Percentiles rank a stretch among this genome's conserved stretches.
phyloP scores from a whole-genome alignment of 2,113 vertebrate species.

The Paracanthobrama guichenoti region DNA sequence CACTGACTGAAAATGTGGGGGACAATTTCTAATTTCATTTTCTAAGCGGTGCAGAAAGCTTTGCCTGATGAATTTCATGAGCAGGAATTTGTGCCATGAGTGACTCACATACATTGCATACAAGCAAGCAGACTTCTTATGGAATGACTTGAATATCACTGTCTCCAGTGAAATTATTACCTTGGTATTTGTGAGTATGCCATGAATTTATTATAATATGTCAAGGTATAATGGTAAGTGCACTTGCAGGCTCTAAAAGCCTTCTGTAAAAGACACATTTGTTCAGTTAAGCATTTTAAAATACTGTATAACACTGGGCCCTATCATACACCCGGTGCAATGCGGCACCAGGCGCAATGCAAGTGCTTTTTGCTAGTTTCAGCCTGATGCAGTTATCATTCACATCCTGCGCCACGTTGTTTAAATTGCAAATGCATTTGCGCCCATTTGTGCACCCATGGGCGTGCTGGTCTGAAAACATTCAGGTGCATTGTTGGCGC shows the following conservation, averaged over 20 bases:
- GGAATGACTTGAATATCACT: conserved; percentile 4
- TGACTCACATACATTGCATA: background rate
- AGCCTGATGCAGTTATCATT: too few species aligned
- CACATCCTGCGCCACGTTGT: too few species aligned
- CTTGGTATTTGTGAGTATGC: background rate
- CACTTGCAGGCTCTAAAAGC: background rate
- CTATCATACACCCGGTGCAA: too few species aligned
- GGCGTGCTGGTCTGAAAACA: too few species aligned
- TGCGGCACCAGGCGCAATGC: too few species aligned
- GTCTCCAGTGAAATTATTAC: conserved; percentile 16
- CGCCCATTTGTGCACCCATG: too few species aligned
- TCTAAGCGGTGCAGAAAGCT: conserved; percentile 44
- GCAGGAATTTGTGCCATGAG: conserved; percentile 7
- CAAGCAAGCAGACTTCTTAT: background rate
- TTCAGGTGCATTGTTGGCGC: too few species aligned
- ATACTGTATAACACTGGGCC: background rate
- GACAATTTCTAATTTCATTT: conserved; percentile 57
- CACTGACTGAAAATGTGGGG: conserved; percentile 45
- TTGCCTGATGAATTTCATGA: conserved; percentile 47
- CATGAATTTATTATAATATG: background rate
- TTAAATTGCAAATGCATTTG: too few species aligned
- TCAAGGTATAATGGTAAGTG: background rate
- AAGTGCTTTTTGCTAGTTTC: too few species aligned
- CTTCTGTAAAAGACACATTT: background rate
- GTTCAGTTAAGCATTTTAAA: background rate